Evolutionary conservation across 2,888 invertebrate genomes (phyloP).

Genomic region (Pardosa pseudoannulata): DNA sequence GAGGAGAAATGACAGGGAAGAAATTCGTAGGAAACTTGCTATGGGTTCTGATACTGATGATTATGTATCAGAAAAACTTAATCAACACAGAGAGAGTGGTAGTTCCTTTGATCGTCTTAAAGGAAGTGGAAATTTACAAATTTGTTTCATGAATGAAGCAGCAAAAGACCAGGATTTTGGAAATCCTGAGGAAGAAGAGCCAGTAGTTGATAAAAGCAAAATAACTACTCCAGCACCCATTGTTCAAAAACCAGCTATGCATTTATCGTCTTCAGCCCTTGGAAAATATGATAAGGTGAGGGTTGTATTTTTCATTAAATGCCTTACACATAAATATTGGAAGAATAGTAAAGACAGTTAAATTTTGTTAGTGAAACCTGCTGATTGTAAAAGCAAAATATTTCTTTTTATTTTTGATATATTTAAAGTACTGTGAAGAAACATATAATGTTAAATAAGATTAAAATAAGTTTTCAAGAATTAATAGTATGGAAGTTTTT

Average conservation of each 20-base stretch:
- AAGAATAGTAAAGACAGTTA: no score
- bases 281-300: slow-evolving; percentile 56
- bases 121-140: slow-evolving; percentile 91
- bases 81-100: slow-evolving; percentile 86
- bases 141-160: slow-evolving; percentile 96
- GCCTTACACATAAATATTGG: no score
- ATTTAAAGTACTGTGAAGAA: no score
- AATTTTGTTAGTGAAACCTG: no score
- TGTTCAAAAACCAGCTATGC: slow-evolving; percentile 42
- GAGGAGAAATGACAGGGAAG: slow-evolving; percentile 86
- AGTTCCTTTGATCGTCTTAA: slow-evolving; percentile 91
- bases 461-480: no score
- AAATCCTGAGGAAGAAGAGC: slow-evolving; percentile 55
- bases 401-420: no score
- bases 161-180: slow-evolving; percentile 80
- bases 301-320: no score
- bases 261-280: slow-evolving; percentile 42
- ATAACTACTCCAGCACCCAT: slow-evolving; percentile 2
- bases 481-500: no score
- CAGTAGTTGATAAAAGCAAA: slow-evolving; percentile 16
- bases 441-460: no score
- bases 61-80: slow-evolving; percentile 79
- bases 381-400: no score
- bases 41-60: slow-evolving; percentile 85
- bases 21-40: slow-evolving; percentile 90